Base-by-base conservation (phyloP, 2,797 vertebrate species). In the Corythornis leucogaster region DNA sequence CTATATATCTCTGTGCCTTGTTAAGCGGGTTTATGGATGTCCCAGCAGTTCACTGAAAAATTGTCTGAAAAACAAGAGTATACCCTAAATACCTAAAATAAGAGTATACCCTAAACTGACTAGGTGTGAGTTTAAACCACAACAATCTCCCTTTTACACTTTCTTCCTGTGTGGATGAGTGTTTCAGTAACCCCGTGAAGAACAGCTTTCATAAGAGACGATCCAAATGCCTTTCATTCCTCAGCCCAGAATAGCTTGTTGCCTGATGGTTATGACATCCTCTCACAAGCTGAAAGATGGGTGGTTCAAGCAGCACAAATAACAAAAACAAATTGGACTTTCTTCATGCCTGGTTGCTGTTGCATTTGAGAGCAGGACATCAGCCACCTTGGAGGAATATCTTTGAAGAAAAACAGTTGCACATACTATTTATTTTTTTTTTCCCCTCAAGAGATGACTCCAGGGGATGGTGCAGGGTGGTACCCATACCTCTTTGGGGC, bases 231-330 rank as follows among this genome's bases (percentile, higher is more conserved):
- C 66, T 87, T 76, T 82, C 94, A 75, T 94, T 87, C 93, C 92
- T 93, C 68, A 83, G 79, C 87, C 85, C 87, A 95, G 94, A 95
- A 94, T 91, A 95, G 85, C 73, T 62, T 92, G 85, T 87, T 78
- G 81, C 76, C 46, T 95, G 91, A 87, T 87, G 69, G 69, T 51
- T 92, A 48, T 85, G 91, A 85, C 91, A 83, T 83, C 50, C n/a
- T 91, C 63, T 75, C 57, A 24, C 46, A 40, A 69, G 51, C 68
- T 45, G 40, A 69, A 92, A 80, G 77, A 79, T 50, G 90, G 21
- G 66, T 40, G 43, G 78, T 69, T 87, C 43, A 28, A 80, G 79
- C 58, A 89, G 33, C 17, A 80, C 24, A 80, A 74, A 71, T 6
- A 80, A 38, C 28, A 68, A 87, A 94, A 92, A 53, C 50, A 71